Percentiles rank a stretch among this genome's conserved stretches.
Conservation (phyloP, 1,140 invertebrate genomes). For the Aphelenchoides fujianensis region DNA sequence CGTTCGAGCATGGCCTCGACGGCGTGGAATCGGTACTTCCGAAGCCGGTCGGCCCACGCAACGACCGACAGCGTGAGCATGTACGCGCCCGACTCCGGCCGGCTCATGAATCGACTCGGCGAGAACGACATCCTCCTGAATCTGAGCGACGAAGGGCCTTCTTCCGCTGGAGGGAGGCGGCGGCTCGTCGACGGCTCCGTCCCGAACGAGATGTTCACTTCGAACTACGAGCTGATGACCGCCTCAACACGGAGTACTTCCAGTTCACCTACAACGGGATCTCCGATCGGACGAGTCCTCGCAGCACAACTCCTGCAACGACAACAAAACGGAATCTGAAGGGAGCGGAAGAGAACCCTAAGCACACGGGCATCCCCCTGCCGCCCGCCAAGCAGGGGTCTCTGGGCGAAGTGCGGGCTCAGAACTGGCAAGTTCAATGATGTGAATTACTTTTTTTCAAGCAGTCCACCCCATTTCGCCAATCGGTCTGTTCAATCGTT, state of each 20-base stretch:
- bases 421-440: conserved; percentile 15
- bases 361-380: conserved; percentile 9
- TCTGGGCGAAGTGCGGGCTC: not conserved
- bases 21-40: conserved; percentile 47
- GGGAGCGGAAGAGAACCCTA: not conserved
- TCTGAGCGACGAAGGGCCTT: conserved; percentile 16
- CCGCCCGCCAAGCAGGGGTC: conserved; percentile 13
- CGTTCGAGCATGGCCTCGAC: conserved; percentile 48
- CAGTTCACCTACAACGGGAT: conserved; percentile 42
- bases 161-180: not conserved
- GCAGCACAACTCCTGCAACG: conserved; percentile 34
- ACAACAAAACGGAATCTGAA: conserved; percentile 13
- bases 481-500: too few relatives aligned
- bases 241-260: conserved; percentile 31
- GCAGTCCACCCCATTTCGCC: too few relatives aligned
- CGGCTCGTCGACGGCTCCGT: not conserved
- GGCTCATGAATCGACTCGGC: conserved; percentile 36
- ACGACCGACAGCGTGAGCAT: conserved; percentile 31
- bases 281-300: conserved; percentile 42
- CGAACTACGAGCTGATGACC: conserved; percentile 30
- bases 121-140: conserved; percentile 24
- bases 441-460: not conserved
- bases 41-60: conserved; percentile 45
- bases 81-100: conserved; percentile 2
- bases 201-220: conserved; percentile 6